Evolutionary conservation across 2,797 vertebrate species (phyloP).

Genomic region (Champsocephalus gunnari): DNA sequence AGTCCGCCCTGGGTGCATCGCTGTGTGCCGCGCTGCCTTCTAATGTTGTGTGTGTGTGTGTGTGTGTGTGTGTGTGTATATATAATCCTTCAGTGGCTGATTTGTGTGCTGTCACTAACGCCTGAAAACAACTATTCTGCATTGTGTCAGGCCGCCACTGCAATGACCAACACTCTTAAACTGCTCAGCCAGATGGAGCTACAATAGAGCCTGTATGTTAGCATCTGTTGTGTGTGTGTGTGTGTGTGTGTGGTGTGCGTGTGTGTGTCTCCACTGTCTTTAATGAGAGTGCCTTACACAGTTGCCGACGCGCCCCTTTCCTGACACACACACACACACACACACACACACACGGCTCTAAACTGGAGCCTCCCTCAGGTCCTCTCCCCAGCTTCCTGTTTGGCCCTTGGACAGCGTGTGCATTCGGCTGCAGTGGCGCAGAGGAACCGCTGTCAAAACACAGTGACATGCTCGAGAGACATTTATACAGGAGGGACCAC

Average conservation of each 20-base stretch:
- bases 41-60: slow-evolving; percentile 16
- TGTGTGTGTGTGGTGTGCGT: background rate
- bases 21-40: slow-evolving; percentile 26
- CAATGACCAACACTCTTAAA: slow-evolving; percentile 56
- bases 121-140: slow-evolving; percentile 50
- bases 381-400: slow-evolving; percentile 81
- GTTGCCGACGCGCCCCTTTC: slow-evolving; percentile 43
- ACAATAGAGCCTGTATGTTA: slow-evolving; percentile 60
- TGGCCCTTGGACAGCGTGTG: slow-evolving; percentile 55
- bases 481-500: slow-evolving; percentile 51
- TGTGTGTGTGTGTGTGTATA: background rate
- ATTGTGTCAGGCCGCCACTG: slow-evolving; percentile 34
- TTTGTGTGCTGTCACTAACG: slow-evolving; percentile 40
- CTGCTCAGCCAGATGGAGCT: slow-evolving; percentile 46
- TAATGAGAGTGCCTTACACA: slow-evolving; percentile 40
- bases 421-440: slow-evolving; percentile 43
- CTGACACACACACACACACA: background rate
- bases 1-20: slow-evolving; percentile 3
- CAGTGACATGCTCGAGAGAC: slow-evolving; percentile 55
- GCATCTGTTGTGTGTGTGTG: slow-evolving; percentile 13
- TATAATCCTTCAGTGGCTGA: slow-evolving; percentile 4
- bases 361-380: slow-evolving; percentile 72
- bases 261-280: slow-evolving; percentile 17
- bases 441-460: slow-evolving; percentile 73
- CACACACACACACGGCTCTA: slow-evolving; percentile 38